Conservation (phyloP, 2,797 vertebrate genomes). For the Cyclura pinguis region DNA sequence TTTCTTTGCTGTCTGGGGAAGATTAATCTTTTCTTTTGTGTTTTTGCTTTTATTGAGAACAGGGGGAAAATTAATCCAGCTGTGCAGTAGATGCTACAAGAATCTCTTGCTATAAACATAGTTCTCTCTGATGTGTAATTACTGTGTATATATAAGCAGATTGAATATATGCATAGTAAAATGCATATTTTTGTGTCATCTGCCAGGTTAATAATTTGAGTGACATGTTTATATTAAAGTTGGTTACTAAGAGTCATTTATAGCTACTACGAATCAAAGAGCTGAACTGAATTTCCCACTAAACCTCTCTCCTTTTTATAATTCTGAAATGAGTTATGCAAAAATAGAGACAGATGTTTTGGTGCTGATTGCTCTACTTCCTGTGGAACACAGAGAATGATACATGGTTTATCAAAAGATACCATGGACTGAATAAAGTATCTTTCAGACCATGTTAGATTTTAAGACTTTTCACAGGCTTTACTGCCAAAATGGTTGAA, state of each 20-base stretch:
- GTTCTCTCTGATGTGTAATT: not conserved
- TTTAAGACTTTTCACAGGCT: not conserved
- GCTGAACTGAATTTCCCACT: not conserved
- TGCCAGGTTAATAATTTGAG: slow-evolving; percentile 26
- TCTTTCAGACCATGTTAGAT: not conserved
- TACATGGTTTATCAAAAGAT: not conserved
- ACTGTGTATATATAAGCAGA: not conserved
- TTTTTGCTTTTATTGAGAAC: not conserved
- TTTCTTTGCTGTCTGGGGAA: not conserved
- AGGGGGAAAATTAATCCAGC: not conserved
- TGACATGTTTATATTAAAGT: slow-evolving; percentile 29
- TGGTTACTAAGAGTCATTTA: not conserved
- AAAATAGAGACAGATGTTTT: slow-evolving; percentile 10
- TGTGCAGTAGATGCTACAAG: not conserved
- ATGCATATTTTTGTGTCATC: fast-evolving
- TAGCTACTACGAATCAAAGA: slow-evolving; percentile 9
- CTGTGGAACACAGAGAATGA: not conserved
- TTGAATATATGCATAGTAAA: not conserved
- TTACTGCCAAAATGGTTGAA: not conserved
- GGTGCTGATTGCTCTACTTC: not conserved
- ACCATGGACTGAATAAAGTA: slow-evolving; percentile 25
- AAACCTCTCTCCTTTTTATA: slow-evolving; percentile 13
- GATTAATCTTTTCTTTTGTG: not conserved
- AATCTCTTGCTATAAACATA: not conserved
- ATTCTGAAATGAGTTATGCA: slow-evolving; percentile 13